Evolutionary conservation across 2,797 vertebrate genomes (phyloP), one percentile per base, ranked within the genome.

Genomic region (Trematomus bernacchii): DNA sequence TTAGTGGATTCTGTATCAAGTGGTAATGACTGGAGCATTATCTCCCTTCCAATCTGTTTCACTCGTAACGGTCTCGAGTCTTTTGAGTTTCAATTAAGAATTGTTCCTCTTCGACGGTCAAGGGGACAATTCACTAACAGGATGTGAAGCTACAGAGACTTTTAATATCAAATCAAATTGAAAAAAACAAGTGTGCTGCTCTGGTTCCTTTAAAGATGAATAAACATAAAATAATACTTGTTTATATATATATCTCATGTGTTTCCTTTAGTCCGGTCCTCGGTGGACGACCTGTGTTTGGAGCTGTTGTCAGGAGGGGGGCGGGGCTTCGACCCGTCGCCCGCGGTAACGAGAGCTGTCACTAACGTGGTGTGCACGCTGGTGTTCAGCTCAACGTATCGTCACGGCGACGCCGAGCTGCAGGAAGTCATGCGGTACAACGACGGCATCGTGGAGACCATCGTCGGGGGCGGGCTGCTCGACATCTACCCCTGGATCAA

Each of bases 401-500:
- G 40, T 30, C 81, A 53, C 0, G 82, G 89, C 0, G 94, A 95
- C 19, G 51, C 90, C 0, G 95, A 96, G 74, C 88, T 96, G 52
- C 85, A 89, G 71, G 84, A 92, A 23, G 94, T 96, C 68, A 93
- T 96, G 23, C 78, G 57, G 0, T 96, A 95, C 81, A 96, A 95
- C 10, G 77, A 94, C 0, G 94, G 95, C 82, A 96, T 96, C 18
- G 93, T 95, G 23, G 74, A 95, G 86, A 96, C 94, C 2, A 94
- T 95, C 5, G 80, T 93, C 50, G 77, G 80, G 3, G 95, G 94
- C 42, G 93, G 84, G 6, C 92, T 95, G 55, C 89, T 95, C 69
- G 95, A 96, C 89, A 85, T 95, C 21, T 96, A 89, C 77, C 94
- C 95, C 73, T 96, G 95, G 93, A 77, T 95, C 64, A 89, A 92